Evolutionary conservation across 1,140 invertebrate genomes (phyloP).

Genomic region (Hypothenemus hampei): DNA sequence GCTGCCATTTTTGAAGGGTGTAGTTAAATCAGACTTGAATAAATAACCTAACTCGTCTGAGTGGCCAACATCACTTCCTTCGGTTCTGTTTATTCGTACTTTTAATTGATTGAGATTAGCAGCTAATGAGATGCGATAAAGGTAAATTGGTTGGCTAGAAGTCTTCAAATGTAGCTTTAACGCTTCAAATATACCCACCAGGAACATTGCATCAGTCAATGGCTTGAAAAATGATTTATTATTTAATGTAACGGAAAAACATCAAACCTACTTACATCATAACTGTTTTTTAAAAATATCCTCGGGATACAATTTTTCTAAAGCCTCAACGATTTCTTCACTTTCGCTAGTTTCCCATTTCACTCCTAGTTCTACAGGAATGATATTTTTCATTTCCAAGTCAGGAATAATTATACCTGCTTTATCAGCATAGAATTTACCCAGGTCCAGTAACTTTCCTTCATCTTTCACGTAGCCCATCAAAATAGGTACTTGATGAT

Average conservation of each 20-base stretch:
- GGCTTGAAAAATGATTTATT: conserved; percentile 9
- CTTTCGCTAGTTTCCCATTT: background rate
- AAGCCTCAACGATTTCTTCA: background rate
- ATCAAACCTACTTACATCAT: conserved; percentile 13
- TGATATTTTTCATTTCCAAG: background rate
- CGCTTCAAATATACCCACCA: conserved; percentile 13
- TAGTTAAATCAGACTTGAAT: conserved; percentile 49
- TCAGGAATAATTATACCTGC: background rate
- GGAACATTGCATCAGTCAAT: conserved; percentile 9
- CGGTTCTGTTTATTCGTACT: background rate
- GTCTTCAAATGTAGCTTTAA: background rate
- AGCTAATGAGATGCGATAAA: conserved; percentile 16
- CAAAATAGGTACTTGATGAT: conserved; percentile 49
- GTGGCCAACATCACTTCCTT: conserved; percentile 47
- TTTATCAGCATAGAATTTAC: background rate
- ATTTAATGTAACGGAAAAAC: background rate
- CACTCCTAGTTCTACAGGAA: conserved; percentile 9
- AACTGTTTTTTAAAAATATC: background rate
- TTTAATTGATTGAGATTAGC: conserved; percentile 15
- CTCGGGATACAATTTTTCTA: conserved; percentile 14
- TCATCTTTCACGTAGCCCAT: conserved; percentile 47
- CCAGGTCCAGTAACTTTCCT: conserved; percentile 25
- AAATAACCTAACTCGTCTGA: conserved; percentile 59
- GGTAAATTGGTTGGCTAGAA: conserved; percentile 4
- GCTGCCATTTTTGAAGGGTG: conserved; percentile 40